Percentiles rank a stretch among this genome's conserved stretches.
phyloP scores from a whole-genome alignment of 2,113 vertebrate genomes.

The Climacteris rufus region DNA sequence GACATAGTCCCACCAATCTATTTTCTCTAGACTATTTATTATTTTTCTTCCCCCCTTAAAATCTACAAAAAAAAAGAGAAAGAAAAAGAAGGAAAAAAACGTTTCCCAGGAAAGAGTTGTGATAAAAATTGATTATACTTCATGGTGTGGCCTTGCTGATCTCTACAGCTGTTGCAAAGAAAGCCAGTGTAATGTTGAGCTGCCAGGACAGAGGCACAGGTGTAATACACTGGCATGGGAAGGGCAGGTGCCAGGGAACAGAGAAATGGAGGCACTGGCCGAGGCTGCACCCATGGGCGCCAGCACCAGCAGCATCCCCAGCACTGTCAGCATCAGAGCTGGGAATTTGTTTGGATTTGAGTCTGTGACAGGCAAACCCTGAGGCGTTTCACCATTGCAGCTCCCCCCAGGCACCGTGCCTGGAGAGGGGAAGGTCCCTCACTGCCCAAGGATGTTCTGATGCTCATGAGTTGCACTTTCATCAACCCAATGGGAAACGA shows the following conservation, averaged over 20 bases:
- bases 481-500: background rate
- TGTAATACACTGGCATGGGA: background rate
- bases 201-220: background rate
- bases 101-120: background rate
- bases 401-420: background rate
- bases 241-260: background rate
- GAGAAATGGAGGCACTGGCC: background rate
- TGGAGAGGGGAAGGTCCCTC: background rate
- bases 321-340: background rate
- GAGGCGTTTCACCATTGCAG: background rate
- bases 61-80: background rate
- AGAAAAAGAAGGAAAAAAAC: background rate
- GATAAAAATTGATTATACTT: background rate
- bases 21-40: conserved; percentile 9
- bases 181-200: fast-evolving
- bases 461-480: fast-evolving
- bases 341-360: background rate
- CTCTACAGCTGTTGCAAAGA: background rate
- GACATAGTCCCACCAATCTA: fast-evolving
- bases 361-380: background rate
- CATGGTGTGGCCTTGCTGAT: background rate
- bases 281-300: background rate
- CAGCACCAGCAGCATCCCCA: background rate
- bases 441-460: background rate
- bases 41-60: conserved; percentile 18